Evolutionary conservation across 2,113 vertebrate genomes (phyloP).

Genomic region (Zosterops hypoxanthus): DNA sequence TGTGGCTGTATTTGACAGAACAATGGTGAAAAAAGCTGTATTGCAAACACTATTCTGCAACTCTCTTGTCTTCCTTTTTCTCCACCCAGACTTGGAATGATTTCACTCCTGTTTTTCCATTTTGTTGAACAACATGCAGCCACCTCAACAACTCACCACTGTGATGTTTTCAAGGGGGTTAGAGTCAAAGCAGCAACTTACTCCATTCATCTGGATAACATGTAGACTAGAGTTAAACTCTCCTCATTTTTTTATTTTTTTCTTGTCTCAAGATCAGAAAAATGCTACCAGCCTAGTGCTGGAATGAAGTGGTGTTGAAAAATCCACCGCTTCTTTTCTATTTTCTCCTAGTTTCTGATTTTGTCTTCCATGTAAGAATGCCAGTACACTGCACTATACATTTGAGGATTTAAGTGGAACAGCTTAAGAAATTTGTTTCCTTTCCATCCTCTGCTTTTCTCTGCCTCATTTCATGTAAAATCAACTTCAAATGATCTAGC

Average conservation of each 20-base stretch:
- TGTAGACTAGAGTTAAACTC: background rate
- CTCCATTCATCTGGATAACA: rapidly evolving
- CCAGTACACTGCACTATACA: rapidly evolving
- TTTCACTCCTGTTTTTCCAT: background rate
- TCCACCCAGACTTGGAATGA: background rate
- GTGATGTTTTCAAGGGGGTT: background rate
- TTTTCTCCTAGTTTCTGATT: background rate
- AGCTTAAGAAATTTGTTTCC: background rate
- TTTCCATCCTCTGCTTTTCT: background rate
- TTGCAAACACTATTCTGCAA: background rate
- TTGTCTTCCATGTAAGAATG: background rate
- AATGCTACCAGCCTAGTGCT: background rate
- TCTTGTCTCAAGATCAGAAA: background rate
- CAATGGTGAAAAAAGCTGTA: background rate
- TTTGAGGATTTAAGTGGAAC: background rate
- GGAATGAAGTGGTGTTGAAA: background rate
- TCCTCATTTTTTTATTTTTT: background rate
- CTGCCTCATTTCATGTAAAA: background rate
- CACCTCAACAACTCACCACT: background rate
- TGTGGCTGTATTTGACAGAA: background rate
- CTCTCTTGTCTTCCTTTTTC: background rate
- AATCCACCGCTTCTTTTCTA: background rate
- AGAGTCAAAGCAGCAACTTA: background rate
- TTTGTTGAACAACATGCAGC: background rate
- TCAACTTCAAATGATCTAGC: background rate